Conservation (phyloP, 1,140 invertebrate genomes). For the Neotoxoptera formosana region DNA sequence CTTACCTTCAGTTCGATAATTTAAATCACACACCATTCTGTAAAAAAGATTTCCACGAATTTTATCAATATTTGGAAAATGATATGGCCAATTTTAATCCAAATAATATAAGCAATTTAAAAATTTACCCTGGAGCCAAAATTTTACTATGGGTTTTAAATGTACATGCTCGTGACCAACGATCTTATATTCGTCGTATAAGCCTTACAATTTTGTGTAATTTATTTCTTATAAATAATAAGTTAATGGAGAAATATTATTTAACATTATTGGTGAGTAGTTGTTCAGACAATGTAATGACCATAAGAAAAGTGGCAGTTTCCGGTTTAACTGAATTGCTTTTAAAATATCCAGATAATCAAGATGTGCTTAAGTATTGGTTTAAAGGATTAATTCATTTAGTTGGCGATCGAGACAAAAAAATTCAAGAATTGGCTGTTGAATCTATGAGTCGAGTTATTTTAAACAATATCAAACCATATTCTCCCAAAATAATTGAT, state of each 20-base stretch:
- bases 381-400: conserved; percentile 54
- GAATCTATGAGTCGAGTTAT: conserved; percentile 52
- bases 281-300: conserved; percentile 46
- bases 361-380: conserved; percentile 52
- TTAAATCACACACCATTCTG: conserved; percentile 29
- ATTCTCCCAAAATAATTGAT: conserved; percentile 30
- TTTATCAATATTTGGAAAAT: conserved; percentile 36
- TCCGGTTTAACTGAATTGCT: conserved; percentile 32
- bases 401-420: conserved; percentile 52
- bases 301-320: conserved; percentile 43
- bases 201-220: conserved; percentile 51
- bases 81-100: conserved; percentile 26
- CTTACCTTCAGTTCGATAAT: conserved; percentile 37
- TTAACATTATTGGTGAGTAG: conserved; percentile 35
- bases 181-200: conserved; percentile 50
- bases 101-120: conserved; percentile 36
- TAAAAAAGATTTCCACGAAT: conserved; percentile 51
- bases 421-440: conserved; percentile 51
- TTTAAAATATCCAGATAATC: conserved; percentile 50
- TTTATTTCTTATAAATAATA: conserved; percentile 46
- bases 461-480: conserved; percentile 53
- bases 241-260: conserved; percentile 43
- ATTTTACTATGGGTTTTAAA: conserved; percentile 50
- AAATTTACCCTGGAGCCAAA: conserved; percentile 37
- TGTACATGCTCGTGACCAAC: conserved; percentile 47